A percentile compares a stretch with the other conserved stretches of the same genome.
These are phyloP conservation scores for Periophthalmodon schlosseri DNA, from an alignment of 2,113 vertebrate species.

Conservation along the genomic window DNA sequence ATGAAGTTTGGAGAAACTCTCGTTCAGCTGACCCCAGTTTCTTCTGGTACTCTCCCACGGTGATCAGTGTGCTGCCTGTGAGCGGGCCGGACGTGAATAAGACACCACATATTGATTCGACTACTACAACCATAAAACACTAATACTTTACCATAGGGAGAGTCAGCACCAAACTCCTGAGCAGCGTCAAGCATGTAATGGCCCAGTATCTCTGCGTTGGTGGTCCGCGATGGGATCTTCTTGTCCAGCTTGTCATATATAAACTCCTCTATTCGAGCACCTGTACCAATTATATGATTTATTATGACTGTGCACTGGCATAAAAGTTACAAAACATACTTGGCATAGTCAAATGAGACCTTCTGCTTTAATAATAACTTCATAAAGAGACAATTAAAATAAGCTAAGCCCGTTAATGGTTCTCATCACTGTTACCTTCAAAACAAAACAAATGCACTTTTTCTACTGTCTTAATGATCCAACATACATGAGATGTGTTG, in stretches of 20 bases:
- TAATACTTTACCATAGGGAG: constrained; percentile 85
- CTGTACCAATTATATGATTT: constrained; percentile 38
- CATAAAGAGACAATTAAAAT: no score
- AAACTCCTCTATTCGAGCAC: constrained; percentile 93
- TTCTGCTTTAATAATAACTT: no score
- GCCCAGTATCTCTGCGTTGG: constrained; percentile 90
- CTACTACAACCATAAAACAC: not conserved
- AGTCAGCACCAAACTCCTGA: constrained; percentile 84
- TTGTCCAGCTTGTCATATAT: constrained; percentile 96
- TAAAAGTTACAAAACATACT: not conserved
- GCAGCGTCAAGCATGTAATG: constrained; percentile 94
- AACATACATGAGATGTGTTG: constrained; percentile 6
- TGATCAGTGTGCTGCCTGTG: constrained; percentile 84
- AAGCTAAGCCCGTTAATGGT: no score
- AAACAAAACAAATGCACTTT: not conserved
- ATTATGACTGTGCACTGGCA: not conserved
- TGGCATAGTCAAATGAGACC: not conserved
- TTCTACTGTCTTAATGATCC: not conserved
- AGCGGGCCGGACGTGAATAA: not conserved
- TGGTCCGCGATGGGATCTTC: constrained; percentile 88
- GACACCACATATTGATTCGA: not conserved
- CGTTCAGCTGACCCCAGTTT: constrained; percentile 86
- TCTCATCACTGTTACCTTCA: not conserved
- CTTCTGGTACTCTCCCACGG: constrained; percentile 90
- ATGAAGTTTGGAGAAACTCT: constrained; percentile 89